Conservation (phyloP, 2,113 vertebrate species). For the Oncorhynchus mykiss region DNA sequence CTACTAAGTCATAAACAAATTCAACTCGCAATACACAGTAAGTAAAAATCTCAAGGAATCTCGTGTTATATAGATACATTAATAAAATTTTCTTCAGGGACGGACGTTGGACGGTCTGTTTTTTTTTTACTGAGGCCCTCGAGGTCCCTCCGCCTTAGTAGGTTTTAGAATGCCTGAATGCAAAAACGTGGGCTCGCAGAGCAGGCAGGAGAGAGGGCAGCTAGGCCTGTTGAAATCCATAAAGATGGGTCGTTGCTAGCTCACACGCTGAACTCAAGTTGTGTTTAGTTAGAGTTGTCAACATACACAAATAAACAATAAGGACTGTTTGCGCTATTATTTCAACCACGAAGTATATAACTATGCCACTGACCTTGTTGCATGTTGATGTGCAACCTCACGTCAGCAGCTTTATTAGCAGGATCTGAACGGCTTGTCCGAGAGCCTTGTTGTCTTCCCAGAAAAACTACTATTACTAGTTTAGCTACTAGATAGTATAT, state of each 20-base stretch:
- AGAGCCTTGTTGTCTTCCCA: too few species aligned
- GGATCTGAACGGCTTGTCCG: too few species aligned
- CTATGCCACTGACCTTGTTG: background rate
- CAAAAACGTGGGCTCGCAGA: slow-evolving; percentile 73
- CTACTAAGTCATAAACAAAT: slow-evolving; percentile 27
- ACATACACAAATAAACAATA: background rate
- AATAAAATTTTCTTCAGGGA: slow-evolving; percentile 72
- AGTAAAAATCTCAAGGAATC: slow-evolving; percentile 55
- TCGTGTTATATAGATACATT: slow-evolving; percentile 3
- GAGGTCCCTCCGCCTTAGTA: slow-evolving; percentile 73
- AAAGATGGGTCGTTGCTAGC: slow-evolving; percentile 14
- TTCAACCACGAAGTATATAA: background rate
- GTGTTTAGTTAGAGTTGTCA: background rate
- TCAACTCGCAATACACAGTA: slow-evolving; percentile 60
- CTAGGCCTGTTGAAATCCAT: slow-evolving; percentile 57
- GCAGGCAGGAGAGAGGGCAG: slow-evolving; percentile 79
- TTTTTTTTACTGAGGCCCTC: slow-evolving; percentile 67
- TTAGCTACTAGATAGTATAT: too few species aligned
- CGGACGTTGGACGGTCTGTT: slow-evolving; percentile 69
- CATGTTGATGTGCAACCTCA: background rate
- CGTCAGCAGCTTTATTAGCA: background rate
- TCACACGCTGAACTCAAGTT: background rate
- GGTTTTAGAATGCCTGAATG: slow-evolving; percentile 77
- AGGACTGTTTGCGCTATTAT: background rate
- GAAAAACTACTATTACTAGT: too few species aligned